These are phyloP conservation scores for Apogon talboti DNA, from an alignment of 2,797 vertebrate genomes.

Conservation along the genomic window DNA sequence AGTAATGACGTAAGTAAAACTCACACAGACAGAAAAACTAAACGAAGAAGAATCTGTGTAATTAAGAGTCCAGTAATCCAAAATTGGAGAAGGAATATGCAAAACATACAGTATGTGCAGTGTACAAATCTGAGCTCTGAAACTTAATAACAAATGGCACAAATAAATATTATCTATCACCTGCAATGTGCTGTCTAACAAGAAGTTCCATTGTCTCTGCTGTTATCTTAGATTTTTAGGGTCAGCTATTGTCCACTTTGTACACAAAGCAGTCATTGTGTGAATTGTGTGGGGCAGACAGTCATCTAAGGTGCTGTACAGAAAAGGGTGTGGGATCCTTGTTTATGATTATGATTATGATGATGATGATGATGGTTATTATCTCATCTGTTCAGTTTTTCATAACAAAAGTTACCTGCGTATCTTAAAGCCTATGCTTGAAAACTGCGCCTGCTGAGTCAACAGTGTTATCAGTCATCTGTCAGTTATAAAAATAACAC, in stretches of 20 bases:
- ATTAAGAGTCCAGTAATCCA: too few relatives aligned
- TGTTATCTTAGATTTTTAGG: background rate
- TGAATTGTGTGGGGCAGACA: background rate
- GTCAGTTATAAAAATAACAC: background rate
- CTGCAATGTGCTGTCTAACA: too few relatives aligned
- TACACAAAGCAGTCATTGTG: background rate
- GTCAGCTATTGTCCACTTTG: background rate
- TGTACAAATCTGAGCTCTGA: background rate
- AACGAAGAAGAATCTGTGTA: too few relatives aligned
- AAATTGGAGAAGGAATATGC: too few relatives aligned
- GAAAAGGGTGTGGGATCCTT: background rate
- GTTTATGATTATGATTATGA: background rate
- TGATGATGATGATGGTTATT: too few relatives aligned
- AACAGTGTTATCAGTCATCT: conserved; percentile 4
- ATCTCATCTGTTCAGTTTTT: too few relatives aligned
- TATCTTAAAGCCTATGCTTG: background rate
- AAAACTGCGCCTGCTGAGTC: background rate
- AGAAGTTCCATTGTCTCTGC: background rate
- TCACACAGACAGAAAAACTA: too few relatives aligned
- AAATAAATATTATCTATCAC: background rate
- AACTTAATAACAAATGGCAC: background rate
- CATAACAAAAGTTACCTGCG: too few relatives aligned
- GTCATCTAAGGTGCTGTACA: background rate
- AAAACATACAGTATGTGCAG: too few relatives aligned
- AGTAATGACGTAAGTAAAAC: too few relatives aligned